Evolutionary conservation across 2,797 vertebrate species (phyloP), one percentile per base, ranked within the genome.

Genomic region (Distichodus sexfasciatus): DNA sequence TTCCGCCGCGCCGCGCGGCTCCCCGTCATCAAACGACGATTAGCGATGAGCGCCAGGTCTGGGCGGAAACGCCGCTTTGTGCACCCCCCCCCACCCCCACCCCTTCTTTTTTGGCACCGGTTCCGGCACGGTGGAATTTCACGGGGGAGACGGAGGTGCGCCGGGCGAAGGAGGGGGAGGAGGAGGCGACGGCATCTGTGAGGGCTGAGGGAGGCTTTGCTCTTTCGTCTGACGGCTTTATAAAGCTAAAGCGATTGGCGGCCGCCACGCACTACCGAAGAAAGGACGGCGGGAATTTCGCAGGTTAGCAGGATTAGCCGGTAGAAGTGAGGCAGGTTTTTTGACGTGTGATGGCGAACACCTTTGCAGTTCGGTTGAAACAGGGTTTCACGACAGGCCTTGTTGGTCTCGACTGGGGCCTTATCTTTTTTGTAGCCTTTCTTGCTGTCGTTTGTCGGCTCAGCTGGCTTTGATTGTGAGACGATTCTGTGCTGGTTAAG

Each of bases 1-100:
- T 90, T 79, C 81, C 86, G 87, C 24, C 88, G 90, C 90, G 87
- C 90, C 88, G 90, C 90, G 91, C 93, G 92, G 90, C 90, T 91
- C 95, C 90, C 90, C 94, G 94, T 95, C 96, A 95, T 97, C 94
- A 96, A 96, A 95, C 95, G 94, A 94, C 95, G 94, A 97, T 97
- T 95, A 94, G 93, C 94, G 92, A 94, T 90, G 93, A 92, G 64
- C 17, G 40, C 38, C 33, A 29, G 24, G 31, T 47, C 72, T 43
- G 3, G 44, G 66, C 76, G 73, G 75, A 36, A 76, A 81, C 69
- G 76, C 71, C 55, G 62, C 69, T 77, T 81, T 82, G 61, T 77
- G 76, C 31, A 40, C 4, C 36, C n/a, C n/a, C n/a, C n/a, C n/a
- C n/a, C n/a, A n/a, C n/a, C n/a, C n/a, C n/a, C n/a, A n/a, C n/a